Conservation (phyloP, 1,140 invertebrate genomes). For the Drosophila mayri region DNA sequence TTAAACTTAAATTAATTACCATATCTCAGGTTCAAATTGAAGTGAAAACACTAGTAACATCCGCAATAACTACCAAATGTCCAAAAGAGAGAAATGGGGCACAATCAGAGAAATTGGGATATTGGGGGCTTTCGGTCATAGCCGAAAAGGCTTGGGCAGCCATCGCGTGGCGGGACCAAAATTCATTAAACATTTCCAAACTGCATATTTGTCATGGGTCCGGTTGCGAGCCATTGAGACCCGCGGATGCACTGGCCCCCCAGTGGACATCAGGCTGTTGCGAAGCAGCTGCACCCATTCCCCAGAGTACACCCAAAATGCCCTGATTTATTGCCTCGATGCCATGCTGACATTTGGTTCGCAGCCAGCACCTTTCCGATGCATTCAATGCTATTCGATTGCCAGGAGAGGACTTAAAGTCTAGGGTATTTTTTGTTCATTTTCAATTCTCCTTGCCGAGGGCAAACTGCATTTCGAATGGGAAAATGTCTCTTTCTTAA, state of each 20-base stretch:
- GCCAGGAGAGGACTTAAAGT: constrained; percentile 8
- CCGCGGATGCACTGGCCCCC: constrained; percentile 24
- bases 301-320: constrained; percentile 13
- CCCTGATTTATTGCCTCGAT: constrained; percentile 33
- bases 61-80: not conserved
- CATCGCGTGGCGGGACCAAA: constrained; percentile 45
- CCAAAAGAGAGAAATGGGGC: not conserved
- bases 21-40: not conserved
- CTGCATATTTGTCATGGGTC: constrained; percentile 60
- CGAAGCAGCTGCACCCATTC: constrained; percentile 11
- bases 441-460: not conserved
- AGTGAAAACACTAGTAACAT: not conserved
- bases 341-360: constrained; percentile 29
- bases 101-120: constrained; percentile 6
- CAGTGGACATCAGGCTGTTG: constrained; percentile 8
- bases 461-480: not conserved
- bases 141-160: constrained; percentile 22
- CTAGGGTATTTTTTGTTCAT: not conserved
- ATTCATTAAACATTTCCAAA: constrained; percentile 69
- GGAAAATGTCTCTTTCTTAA: not conserved
- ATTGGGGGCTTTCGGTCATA: not conserved
- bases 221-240: constrained; percentile 6
- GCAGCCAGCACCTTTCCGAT: constrained; percentile 17
- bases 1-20: constrained; percentile 25
- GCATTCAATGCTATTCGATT: constrained; percentile 19